A percentile compares a stretch with the other conserved stretches of the same genome.
phyloP scores from a whole-genome alignment of 2,888 invertebrate genomes.

The Palloptera scutellata region DNA sequence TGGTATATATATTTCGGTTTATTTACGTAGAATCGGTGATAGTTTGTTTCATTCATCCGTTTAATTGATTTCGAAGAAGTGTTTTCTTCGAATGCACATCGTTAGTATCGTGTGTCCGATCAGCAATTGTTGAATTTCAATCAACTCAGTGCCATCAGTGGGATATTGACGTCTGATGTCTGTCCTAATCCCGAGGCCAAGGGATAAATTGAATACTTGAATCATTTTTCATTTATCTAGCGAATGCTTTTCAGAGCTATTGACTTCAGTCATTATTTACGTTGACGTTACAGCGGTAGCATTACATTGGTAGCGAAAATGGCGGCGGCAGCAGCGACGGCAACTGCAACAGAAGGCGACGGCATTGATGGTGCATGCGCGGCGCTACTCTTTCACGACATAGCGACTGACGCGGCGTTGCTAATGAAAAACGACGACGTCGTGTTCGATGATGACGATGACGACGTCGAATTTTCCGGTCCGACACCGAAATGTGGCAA shows the following conservation, averaged over 20 bases:
- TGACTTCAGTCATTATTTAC: too few species aligned
- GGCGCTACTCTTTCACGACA: too few species aligned
- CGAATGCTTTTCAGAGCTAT: too few species aligned
- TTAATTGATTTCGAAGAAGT: not conserved
- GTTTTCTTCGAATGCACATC: not conserved
- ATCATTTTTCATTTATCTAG: too few species aligned
- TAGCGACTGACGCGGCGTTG: slow-evolving; percentile 10
- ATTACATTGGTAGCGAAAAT: too few species aligned
- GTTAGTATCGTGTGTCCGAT: too few species aligned
- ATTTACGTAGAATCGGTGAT: too few species aligned
- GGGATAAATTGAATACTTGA: too few species aligned
- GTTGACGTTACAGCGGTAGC: too few species aligned
- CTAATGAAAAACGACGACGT: slow-evolving; percentile 17
- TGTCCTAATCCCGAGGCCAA: not conserved
- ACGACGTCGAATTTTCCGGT: slow-evolving; percentile 34
- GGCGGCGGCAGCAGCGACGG: not conserved
- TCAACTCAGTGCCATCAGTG: not conserved
- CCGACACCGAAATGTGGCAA: slow-evolving; percentile 40
- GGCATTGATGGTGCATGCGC: too few species aligned
- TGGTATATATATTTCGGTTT: not conserved
- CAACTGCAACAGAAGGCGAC: not conserved
- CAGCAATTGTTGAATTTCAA: not conserved
- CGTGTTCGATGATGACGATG: slow-evolving; percentile 18
- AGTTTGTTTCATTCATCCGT: not conserved
- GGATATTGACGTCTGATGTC: slow-evolving; percentile 1